Evolutionary conservation across 1,140 invertebrate genomes (phyloP).

Genomic region (Laodelphax striatellus): DNA sequence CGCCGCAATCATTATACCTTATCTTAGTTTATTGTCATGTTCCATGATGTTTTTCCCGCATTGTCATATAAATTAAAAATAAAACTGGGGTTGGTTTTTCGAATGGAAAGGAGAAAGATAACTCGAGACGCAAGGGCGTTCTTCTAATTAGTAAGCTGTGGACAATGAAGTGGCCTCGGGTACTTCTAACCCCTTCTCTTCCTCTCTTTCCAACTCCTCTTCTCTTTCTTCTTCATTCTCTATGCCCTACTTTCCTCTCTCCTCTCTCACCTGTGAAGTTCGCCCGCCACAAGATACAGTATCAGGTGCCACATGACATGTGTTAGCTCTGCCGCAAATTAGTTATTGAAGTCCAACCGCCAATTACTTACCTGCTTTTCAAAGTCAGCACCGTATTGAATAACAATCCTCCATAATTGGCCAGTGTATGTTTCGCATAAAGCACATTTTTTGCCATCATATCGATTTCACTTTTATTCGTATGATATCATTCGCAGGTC

Average conservation of each 20-base stretch:
- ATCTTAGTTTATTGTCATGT: conserved; percentile 2
- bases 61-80: conserved; percentile 2
- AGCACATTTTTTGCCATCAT: too few species aligned
- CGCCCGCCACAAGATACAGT: not conserved
- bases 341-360: too few species aligned
- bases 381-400: too few species aligned
- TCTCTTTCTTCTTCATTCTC: conserved; percentile 12
- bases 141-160: not conserved
- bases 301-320: too few species aligned
- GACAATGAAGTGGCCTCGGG: not conserved
- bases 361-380: too few species aligned
- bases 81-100: too few species aligned
- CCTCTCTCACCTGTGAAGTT: conserved; percentile 8
- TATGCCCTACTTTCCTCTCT: conserved; percentile 8
- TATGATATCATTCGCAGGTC: too few species aligned
- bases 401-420: too few species aligned
- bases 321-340: too few species aligned
- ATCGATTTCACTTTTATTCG: too few species aligned
- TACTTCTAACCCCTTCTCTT: conserved; percentile 15
- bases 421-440: too few species aligned
- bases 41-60: not conserved
- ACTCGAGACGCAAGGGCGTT: not conserved
- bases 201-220: conserved; percentile 10
- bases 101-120: not conserved
- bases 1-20: not conserved